Evolutionary conservation across 1,140 invertebrate species (phyloP).

Genomic region (Drosophila funebris): DNA sequence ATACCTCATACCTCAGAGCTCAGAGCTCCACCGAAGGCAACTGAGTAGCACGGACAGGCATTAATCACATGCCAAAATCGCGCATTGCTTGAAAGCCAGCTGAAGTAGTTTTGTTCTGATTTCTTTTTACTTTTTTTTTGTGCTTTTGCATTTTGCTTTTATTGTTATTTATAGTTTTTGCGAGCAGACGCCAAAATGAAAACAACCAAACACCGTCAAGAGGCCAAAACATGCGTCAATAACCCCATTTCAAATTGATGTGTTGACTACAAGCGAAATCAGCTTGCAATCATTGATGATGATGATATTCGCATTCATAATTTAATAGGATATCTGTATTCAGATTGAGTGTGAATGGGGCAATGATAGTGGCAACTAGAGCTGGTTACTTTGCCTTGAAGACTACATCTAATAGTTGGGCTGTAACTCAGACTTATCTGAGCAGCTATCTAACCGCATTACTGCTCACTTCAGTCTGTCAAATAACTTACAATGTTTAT

Average conservation of each 20-base stretch:
- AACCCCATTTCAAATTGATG: slow-evolving; percentile 61
- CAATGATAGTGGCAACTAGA: slow-evolving; percentile 17
- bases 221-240: slow-evolving; percentile 72
- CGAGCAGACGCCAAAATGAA: slow-evolving; percentile 50
- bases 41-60: slow-evolving; percentile 62
- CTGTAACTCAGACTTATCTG: slow-evolving; percentile 49
- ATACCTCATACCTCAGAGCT: background rate
- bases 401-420: slow-evolving; percentile 24
- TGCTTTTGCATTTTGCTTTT: slow-evolving; percentile 25
- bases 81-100: slow-evolving; percentile 25
- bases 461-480: slow-evolving; percentile 39
- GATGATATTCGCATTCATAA: slow-evolving; percentile 57
- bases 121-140: slow-evolving; percentile 23
- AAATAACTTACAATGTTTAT: slow-evolving; percentile 55
- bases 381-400: slow-evolving; percentile 8
- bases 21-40: slow-evolving; percentile 5
- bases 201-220: slow-evolving; percentile 47
- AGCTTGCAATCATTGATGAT: slow-evolving; percentile 46
- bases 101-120: slow-evolving; percentile 61
- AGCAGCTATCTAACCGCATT: slow-evolving; percentile 51
- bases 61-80: slow-evolving; percentile 58
- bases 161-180: slow-evolving; percentile 55
- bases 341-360: slow-evolving; percentile 43
- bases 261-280: slow-evolving; percentile 45
- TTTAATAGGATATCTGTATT: slow-evolving; percentile 37